A percentile compares a stretch with the other conserved stretches of the same genome.
phyloP scores from a whole-genome alignment of 2,113 vertebrate species.

The Cavia porcellus region DNA sequence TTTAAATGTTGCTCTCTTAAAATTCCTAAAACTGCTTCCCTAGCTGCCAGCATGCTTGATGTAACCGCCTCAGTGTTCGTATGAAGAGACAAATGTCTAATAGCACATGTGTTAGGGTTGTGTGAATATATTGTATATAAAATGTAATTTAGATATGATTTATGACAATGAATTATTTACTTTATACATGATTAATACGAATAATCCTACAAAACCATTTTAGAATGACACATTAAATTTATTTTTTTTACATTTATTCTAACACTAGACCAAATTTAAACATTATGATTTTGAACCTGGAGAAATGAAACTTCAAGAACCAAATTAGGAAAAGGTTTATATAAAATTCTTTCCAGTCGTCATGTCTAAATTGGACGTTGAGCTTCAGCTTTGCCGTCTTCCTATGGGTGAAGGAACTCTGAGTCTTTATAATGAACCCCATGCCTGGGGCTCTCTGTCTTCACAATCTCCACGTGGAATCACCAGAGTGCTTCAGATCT shows the following conservation, averaged over 20 bases:
- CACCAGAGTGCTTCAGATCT: neutral
- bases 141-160: neutral
- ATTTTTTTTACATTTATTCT: neutral
- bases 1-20: neutral
- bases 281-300: neutral
- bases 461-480: rapidly evolving
- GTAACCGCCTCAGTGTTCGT: neutral
- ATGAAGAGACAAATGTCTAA: neutral
- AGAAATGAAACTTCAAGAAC: neutral
- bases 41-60: neutral
- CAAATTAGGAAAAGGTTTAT: neutral
- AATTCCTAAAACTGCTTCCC: neutral
- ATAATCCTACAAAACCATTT: neutral
- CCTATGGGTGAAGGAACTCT: neutral
- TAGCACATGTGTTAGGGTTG: neutral
- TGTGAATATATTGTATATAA: neutral
- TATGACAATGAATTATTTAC: neutral
- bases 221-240: neutral
- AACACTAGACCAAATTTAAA: neutral
- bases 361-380: neutral
- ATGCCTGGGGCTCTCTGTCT: neutral
- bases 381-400: neutral
- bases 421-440: neutral
- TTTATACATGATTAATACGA: neutral
- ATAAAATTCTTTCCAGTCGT: neutral